Evolutionary conservation across 2,797 vertebrate species (phyloP).

Genomic region (Gambelia wislizenii): DNA sequence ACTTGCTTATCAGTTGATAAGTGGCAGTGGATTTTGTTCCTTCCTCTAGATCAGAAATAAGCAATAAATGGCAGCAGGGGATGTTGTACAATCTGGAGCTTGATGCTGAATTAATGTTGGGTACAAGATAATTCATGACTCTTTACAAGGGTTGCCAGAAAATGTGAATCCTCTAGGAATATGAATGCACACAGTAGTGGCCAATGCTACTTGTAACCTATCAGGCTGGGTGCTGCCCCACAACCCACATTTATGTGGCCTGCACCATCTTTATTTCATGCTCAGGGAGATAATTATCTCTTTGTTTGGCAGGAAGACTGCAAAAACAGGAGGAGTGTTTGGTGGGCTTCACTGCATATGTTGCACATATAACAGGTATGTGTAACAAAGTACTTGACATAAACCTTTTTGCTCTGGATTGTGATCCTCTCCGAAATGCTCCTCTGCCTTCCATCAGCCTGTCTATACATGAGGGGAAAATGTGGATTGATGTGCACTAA

Average conservation of each 20-base stretch:
- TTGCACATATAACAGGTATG: not conserved
- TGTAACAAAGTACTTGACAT: not conserved
- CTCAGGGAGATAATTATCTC: too few relatives aligned
- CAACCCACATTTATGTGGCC: too few relatives aligned
- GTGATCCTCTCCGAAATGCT: not conserved
- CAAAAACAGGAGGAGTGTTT: not conserved
- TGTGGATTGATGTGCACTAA: too few relatives aligned
- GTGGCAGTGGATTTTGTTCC: slow-evolving; percentile 41
- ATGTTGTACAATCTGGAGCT: not conserved
- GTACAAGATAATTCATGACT: not conserved
- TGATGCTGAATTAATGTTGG: not conserved
- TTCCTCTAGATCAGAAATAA: slow-evolving; percentile 12
- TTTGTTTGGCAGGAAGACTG: not conserved
- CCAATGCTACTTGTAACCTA: too few relatives aligned
- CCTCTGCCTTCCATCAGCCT: not conserved
- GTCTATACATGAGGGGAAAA: too few relatives aligned
- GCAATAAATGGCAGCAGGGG: not conserved
- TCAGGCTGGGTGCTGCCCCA: not conserved
- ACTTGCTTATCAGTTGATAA: slow-evolving; percentile 35
- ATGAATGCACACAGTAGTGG: not conserved
- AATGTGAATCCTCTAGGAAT: too few relatives aligned
- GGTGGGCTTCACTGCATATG: not conserved
- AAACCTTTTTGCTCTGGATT: not conserved
- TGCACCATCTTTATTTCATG: not conserved
- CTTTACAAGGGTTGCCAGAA: not conserved